Evolutionary conservation across 2,797 vertebrate species (phyloP), one percentile per base, ranked within the genome.

Genomic region (Arctocebus calabarensis): DNA sequence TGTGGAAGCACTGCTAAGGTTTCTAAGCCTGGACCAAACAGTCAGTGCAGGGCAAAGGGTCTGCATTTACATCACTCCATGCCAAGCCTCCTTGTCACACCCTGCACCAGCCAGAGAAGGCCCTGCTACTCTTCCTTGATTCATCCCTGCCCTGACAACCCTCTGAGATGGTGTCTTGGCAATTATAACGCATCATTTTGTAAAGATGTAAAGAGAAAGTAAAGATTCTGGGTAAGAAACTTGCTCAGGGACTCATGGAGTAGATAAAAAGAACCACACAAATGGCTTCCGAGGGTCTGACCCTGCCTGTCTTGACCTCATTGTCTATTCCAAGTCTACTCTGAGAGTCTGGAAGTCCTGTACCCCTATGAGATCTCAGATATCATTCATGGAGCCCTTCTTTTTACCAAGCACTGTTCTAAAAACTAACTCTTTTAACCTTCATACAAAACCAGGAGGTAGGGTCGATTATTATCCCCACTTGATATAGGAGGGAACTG

Each of bases 1-100:
- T 95, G 57, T 95, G 96, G 93, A 93, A 93, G 83, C 95, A 96
- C 48, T 73, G 78, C 91, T 77, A 59, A 87, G 20, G 88, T 92
- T 96, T 77, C 84, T 68, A 94, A 62, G 64, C n/a, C 55, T 97
- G 4, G 84, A 89, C 2, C 0, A 97, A 96, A 92, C 0, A 0
- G 57, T 73, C 48, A 19, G 48, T 17, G 48, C 84, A 57, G 92
- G 78, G 61, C 74, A 88, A 94, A 90, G 84, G 87, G 91, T 94
- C 83, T 90, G 86, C 87, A 85, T 22, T 29, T 20, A 27, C 1
- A 27, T 25, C 23, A 19, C 1, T 20, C 45, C 10, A 11, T 7
- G 34, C 34, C 13, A 9, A 66, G 34, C 37, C 32, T 66, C 52
- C 29, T 52, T 48, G 16, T 70, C 22, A 27, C 48, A n/a, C 45